Evolutionary conservation across 92 coral and sea anemone genomes (phyloP), one percentile per base, ranked within the genome.

Genomic region (Porites evermanni): DNA sequence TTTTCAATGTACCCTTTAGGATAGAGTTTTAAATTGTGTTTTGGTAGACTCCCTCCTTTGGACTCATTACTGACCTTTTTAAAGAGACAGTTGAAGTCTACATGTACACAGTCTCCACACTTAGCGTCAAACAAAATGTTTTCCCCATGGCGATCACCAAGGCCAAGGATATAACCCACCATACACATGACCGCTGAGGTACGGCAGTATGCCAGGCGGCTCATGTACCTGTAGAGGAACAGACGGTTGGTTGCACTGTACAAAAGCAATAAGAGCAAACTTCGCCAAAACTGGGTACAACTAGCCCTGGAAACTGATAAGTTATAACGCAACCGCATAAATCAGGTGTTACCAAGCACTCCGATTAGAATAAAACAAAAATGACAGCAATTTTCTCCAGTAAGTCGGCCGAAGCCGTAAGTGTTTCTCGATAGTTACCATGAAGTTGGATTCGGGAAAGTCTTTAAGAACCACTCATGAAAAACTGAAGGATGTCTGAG

Each of bases 111-210:
- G 76, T 95, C 97, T 3, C 99, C 99, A 60, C 95, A 93, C 12
- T 97, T 95, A 75, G 98, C 92, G 64, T 97, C 99, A 87, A 95
- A 97, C 79, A 97, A 86, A 71, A 97, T 91, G 81, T 97, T 97
- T 86, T 97, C 99, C 17, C 99, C 99, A 76, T 97, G 99, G 12
- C 99, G 91, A 77, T 97, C 99, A 44, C 99, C 99, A 13, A 97
- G 91, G 4, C 99, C 99, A 1, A 97, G 97, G 60, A 97, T 95
- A 79, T 97, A 95, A 23, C 99, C 99, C 12, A 97, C 99, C 97
- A 97, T 97, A 74, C 98, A 97, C 90, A 95, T 97, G 75, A 97
- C 99, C 53, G 99, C 99, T 56, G 99, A 92, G 4, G 99, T 97
- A 63, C 95, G 98, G 85, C 98, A 97, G 92, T 97, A 97, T 19